Conservation (phyloP, 1,140 invertebrate species). For the Penaeus indicus region DNA sequence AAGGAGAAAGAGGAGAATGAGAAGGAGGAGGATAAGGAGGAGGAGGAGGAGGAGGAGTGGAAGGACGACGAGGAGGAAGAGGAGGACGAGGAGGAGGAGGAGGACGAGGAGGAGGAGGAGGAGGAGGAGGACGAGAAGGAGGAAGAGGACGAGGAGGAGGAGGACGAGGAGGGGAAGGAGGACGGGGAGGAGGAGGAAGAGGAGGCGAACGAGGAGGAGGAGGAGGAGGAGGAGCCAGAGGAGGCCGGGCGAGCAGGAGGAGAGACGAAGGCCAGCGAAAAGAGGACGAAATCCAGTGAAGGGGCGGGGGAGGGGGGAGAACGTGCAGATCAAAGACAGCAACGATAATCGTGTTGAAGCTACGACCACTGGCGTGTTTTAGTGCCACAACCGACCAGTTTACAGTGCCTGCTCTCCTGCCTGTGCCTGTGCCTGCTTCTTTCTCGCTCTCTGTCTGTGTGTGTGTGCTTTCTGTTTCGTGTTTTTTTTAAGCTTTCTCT, state of each 20-base stretch:
- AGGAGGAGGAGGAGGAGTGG: neutral
- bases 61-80: neutral
- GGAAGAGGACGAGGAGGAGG: neutral
- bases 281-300: conserved; percentile 4
- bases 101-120: too few relatives aligned
- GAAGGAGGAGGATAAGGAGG: neutral
- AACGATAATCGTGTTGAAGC: conserved; percentile 48
- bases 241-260: neutral
- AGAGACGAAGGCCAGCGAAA: conserved; percentile 9
- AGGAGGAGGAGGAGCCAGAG: neutral
- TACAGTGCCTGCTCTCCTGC: conserved; percentile 43
- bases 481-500: too few relatives aligned
- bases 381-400: conserved; percentile 48
- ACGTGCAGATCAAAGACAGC: conserved; percentile 52
- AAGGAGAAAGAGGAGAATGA: neutral
- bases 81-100: neutral
- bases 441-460: neutral
- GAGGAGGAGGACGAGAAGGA: neutral
- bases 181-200: neutral
- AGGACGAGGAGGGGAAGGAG: neutral
- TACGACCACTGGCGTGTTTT: conserved; percentile 52
- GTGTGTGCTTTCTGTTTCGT: too few relatives aligned
- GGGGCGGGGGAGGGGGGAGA: conserved; percentile 16
- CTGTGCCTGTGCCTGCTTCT: neutral
- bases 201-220: neutral